Conservation (phyloP, 2,888 invertebrate genomes). For the Habroteleia sp. region DNA sequence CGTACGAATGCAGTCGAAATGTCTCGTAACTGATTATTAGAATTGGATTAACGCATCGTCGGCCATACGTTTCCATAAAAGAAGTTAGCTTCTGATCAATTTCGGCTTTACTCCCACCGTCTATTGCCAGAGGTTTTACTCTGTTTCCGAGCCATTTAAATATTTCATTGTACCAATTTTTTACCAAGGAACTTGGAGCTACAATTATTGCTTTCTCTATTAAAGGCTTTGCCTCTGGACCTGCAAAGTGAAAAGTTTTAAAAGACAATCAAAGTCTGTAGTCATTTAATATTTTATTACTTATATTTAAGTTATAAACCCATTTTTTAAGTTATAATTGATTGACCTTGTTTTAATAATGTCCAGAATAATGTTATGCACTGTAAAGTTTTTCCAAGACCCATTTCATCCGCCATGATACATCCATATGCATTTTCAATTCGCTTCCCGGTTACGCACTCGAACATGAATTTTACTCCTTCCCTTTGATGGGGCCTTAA, state of each 20-base stretch:
- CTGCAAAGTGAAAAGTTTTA: too few relatives aligned
- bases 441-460: constrained; percentile 96
- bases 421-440: constrained; percentile 95
- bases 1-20: constrained; percentile 95
- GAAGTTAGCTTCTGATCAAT: constrained; percentile 90
- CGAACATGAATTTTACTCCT: constrained; percentile 99
- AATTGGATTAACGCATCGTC: constrained; percentile 92
- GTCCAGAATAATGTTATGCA: constrained; percentile 99
- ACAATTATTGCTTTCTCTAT: constrained; percentile 97
- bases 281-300: not conserved
- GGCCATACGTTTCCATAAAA: constrained; percentile 91
- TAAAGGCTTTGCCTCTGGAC: constrained; percentile 93
- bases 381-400: constrained; percentile 97
- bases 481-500: constrained; percentile 98
- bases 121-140: constrained; percentile 91
- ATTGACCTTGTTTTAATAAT: constrained; percentile 87
- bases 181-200: constrained; percentile 97
- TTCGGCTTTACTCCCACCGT: constrained; percentile 92
- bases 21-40: constrained; percentile 99
- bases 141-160: constrained; percentile 96
- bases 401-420: constrained; percentile 99
- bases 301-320: constrained; percentile 2
- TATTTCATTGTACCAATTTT: constrained; percentile 99
- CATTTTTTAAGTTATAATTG: not conserved
- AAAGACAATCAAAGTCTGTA: too few relatives aligned